Evolutionary conservation across 2,888 invertebrate species (phyloP), one percentile per base, ranked within the genome.

Genomic region (Spisula solida): DNA sequence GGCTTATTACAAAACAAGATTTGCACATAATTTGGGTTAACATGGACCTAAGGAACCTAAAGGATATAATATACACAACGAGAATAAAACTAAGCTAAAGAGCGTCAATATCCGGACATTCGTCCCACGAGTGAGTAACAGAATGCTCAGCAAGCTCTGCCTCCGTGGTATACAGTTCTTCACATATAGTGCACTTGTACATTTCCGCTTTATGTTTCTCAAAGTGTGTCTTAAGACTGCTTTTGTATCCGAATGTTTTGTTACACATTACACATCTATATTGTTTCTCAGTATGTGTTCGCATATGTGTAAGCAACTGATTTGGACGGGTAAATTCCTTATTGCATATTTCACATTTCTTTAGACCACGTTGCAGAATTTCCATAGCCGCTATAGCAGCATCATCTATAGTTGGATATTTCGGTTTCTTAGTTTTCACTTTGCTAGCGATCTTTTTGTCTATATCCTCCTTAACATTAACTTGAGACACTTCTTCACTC

Each of bases 191-290:
- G 85, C 91, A 91, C 81, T 89, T 81, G 51, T 82, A 91, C 91
- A 91, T 87, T 6, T 91, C 91, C 12, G 88, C 78, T 81, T 91
- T 91, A 81, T 91, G 91, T 82, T 91, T 91, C 86, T 91, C 91
- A 60, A 88, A 91, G 48, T 91, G 91, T 16, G 87, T 84, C 34
- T 91, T 91, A 29, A 91, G 66, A 56, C 88, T 88, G 29, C 85
- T 88, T 34, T 89, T 88, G 48, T 88, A 87, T 29, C 87, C 86
- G 48, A 91, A 91, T 10, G 91, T 78, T 60, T 91, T 91, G n/a
- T 81, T 83, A 83, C 91, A 91, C 91, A 88, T 87, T 6, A 87
- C 91, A 91, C 91, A 91, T 51, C 85, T 91, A 80, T 85, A 91
- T 18, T 87, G 89, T 81, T 89, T 89, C 60, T 89, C 87, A 12